Evolutionary conservation across 2,113 vertebrate species (phyloP).

Genomic region (Anhinga rufa): DNA sequence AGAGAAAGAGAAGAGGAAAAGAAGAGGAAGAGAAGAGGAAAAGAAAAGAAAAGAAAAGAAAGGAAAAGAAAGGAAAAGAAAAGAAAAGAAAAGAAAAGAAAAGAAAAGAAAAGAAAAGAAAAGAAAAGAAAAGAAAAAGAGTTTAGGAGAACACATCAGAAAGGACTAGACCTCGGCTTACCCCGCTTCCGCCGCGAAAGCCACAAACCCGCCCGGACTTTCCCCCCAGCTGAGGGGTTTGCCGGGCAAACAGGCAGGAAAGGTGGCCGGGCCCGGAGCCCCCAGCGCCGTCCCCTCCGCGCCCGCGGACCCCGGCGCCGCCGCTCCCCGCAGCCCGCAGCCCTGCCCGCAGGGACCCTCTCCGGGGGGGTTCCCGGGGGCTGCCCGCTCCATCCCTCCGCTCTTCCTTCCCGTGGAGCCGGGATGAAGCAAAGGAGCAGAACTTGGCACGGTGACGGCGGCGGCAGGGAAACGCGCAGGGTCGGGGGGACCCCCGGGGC

Average conservation of each 20-base stretch:
- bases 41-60: too few species aligned
- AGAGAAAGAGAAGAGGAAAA: too few species aligned
- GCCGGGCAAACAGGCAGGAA: background rate
- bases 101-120: too few species aligned
- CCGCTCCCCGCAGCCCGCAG: background rate
- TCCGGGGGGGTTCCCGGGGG: background rate
- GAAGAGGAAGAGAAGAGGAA: too few species aligned
- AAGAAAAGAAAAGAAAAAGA: too few species aligned
- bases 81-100: too few species aligned
- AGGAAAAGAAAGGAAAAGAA: too few species aligned
- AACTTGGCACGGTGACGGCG: background rate
- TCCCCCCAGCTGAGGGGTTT: background rate
- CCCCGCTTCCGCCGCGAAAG: background rate
- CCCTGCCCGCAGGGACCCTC: background rate
- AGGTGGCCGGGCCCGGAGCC: too few species aligned
- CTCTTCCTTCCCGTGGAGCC: background rate
- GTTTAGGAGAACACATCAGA: background rate
- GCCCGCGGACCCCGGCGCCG: background rate
- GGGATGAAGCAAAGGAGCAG: background rate
- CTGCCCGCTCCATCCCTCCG: background rate
- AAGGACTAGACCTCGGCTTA: background rate
- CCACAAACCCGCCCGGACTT: background rate
- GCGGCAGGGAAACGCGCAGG: background rate
- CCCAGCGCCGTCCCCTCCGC: background rate
- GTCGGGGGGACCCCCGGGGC: background rate